A percentile compares a stretch with the other conserved stretches of the same genome.
phyloP scores from a whole-genome alignment of 2,113 vertebrate genomes.

The cattle (Bos taurus) region ARS-UCD2.0 NC_037336.1:62162001-62162500 shows the following conservation, averaged over 20 bases:
- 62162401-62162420: neutral
- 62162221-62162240: constrained; percentile 24
- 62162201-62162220: neutral
- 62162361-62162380: neutral
- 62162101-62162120: neutral
- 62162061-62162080: neutral
- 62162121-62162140: neutral
- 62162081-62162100: neutral
- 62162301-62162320: neutral
- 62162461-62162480: neutral
- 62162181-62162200: constrained; percentile 39
- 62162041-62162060: neutral
- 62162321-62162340: constrained; percentile 6
- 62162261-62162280: neutral
- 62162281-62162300: neutral
- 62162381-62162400: neutral
- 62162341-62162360: neutral
- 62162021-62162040: neutral
- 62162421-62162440: neutral
- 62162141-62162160: neutral
- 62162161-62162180: neutral
- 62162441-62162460: neutral
- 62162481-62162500: neutral
- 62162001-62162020: neutral
- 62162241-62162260: neutral